Evolutionary conservation across 2,113 vertebrate genomes (phyloP).

Genomic region (Paramisgurnus dabryanus): DNA sequence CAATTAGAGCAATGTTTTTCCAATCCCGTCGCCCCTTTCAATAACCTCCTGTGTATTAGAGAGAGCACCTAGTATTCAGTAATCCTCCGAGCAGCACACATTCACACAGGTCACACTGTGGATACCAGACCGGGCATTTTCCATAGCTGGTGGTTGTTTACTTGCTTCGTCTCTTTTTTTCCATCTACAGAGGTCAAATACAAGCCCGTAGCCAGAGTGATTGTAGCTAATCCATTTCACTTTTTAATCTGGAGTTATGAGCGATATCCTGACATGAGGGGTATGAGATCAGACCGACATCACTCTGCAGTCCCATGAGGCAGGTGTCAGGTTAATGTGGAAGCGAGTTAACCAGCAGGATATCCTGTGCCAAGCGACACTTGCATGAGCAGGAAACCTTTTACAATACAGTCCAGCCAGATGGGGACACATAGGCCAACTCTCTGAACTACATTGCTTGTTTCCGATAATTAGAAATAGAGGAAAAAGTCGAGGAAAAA

Average conservation of each 20-base stretch:
- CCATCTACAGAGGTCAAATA: background rate
- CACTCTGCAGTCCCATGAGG: slow-evolving; percentile 17
- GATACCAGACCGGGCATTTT: slow-evolving; percentile 11
- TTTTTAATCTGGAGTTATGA: slow-evolving; percentile 18
- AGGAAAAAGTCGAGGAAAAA: background rate
- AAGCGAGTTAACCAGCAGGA: slow-evolving; percentile 53
- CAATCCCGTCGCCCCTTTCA: slow-evolving; percentile 14
- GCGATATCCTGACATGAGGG: background rate
- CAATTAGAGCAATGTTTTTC: slow-evolving; percentile 36
- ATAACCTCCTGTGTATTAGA: slow-evolving; percentile 1
- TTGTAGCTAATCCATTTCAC: slow-evolving; percentile 16
- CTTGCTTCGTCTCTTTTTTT: slow-evolving; percentile 3
- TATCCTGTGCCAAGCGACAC: slow-evolving; percentile 51
- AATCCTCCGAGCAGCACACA: background rate
- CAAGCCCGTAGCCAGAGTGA: background rate
- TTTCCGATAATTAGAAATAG: background rate
- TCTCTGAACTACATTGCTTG: background rate
- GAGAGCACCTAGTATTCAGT: background rate
- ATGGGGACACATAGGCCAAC: slow-evolving; percentile 40
- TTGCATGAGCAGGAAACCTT: slow-evolving; percentile 33
- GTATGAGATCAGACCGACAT: slow-evolving; percentile 16
- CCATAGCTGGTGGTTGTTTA: slow-evolving; percentile 25
- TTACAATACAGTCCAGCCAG: slow-evolving; percentile 53
- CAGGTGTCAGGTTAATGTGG: slow-evolving; percentile 46
- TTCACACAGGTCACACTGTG: background rate